Conservation (phyloP, 2,888 invertebrate genomes). For the Kryphioiulus occultus region DNA sequence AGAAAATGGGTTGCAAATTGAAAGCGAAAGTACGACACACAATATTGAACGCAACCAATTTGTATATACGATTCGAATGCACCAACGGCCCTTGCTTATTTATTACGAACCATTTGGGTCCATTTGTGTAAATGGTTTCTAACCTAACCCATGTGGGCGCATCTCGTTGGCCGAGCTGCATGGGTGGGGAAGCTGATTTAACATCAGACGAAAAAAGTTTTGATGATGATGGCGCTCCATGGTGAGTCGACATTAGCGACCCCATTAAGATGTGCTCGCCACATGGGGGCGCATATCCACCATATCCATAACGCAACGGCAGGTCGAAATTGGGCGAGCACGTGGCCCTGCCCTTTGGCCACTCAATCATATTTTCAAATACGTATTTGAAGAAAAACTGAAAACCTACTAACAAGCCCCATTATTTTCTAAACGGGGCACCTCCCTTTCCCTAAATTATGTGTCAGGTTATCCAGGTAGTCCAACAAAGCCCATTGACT, state of each 20-base stretch:
- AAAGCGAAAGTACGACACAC: too few relatives aligned
- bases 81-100: too few relatives aligned
- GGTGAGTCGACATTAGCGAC: slow-evolving; percentile 25
- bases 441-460: not conserved
- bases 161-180: not conserved
- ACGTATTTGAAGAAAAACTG: not conserved
- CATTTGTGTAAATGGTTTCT: not conserved
- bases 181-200: not conserved
- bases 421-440: not conserved
- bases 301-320: not conserved
- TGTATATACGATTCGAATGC: too few relatives aligned
- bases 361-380: slow-evolving; percentile 19
- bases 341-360: slow-evolving; percentile 25
- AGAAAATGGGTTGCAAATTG: not conserved
- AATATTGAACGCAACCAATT: too few relatives aligned
- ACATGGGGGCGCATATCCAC: not conserved
- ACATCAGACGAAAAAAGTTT: not conserved
- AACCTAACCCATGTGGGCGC: not conserved
- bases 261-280: slow-evolving; percentile 16
- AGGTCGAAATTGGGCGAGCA: slow-evolving; percentile 9
- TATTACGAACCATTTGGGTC: too few relatives aligned
- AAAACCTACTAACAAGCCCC: not conserved
- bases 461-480: not conserved
- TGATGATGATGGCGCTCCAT: slow-evolving; percentile 26
- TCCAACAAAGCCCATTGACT: too few relatives aligned